Base-by-base conservation (phyloP, 2,797 vertebrate species). In the Coracias cyanogaster region DNA sequence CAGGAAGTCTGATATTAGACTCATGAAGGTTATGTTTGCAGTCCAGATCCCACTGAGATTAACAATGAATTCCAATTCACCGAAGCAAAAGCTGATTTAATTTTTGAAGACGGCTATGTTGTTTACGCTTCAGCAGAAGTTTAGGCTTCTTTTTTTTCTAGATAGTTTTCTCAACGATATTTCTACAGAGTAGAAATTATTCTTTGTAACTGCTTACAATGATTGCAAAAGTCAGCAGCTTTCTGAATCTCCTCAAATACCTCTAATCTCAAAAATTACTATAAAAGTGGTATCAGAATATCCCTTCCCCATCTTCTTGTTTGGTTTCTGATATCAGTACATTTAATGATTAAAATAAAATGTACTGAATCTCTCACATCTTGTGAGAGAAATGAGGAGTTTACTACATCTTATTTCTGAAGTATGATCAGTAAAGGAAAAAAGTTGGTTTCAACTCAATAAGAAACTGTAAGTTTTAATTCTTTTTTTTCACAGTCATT, bases 111-210 rank as follows among this genome's bases (percentile, higher is more conserved):
- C 0, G 3, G 31, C 19, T 79, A 11, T 82, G 58, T 39, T 74
- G 46, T 88, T 94, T 89, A 80, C 77, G 71, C 74, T 89, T 82
- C 90, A 89, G 45, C 31, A 89, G 78, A 95, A 89, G 64, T 71
- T 82, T 31, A 60, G 60, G 5, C 35, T 33, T 21, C 24, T 74
- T 70, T 65, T 65, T 76, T n/a, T 66, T 70, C 48, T 89, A 46
- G 33, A 31, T 15, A 84, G 31, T n/a, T 87, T 52, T 73, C 45
- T 85, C 48, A 73, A 79, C 1, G 1, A 43, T 54, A n/a, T 46
- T 85, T 83, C 72, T 72, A 45, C 29, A 57, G 48, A 61, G 3
- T 15, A 11, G 90, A 84, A 71, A 31, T 43, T 43, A 11, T 33
- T 61, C 54, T 62, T 35, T 82, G 35, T n/a, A 84, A 71, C 22